Conservation (phyloP, 2,888 invertebrate genomes). For the Alloscopus bannaensis region DNA sequence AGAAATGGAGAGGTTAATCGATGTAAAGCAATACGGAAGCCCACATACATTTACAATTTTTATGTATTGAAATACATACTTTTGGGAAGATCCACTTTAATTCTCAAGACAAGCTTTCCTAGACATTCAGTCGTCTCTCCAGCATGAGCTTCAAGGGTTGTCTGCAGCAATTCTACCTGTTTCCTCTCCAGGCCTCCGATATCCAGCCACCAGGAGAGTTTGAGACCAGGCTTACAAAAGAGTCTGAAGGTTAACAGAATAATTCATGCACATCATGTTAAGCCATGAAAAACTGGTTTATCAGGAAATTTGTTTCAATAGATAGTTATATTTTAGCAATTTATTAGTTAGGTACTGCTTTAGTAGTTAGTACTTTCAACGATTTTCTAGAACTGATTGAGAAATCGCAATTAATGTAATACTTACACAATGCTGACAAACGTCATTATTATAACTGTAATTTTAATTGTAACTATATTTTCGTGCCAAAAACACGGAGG, state of each 20-base stretch:
- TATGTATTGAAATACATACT: constrained; percentile 43
- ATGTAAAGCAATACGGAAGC: not conserved
- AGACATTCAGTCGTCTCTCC: constrained; percentile 31
- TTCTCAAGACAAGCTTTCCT: constrained; percentile 27
- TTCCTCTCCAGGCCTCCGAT: constrained; percentile 52
- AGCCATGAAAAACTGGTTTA: not conserved
- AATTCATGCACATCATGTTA: not conserved
- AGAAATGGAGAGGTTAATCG: no score
- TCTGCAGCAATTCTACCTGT: constrained; percentile 30
- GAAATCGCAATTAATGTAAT: not conserved
- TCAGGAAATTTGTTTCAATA: no score
- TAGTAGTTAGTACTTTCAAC: not conserved
- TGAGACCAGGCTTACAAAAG: constrained; percentile 42
- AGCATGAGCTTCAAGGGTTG: constrained; percentile 2
- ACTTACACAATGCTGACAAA: constrained; percentile 55
- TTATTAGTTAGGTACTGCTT: no score
- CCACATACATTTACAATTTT: no score
- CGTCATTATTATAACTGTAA: constrained; percentile 36
- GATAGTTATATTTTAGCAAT: no score
- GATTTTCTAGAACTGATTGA: not conserved
- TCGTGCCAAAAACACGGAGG: no score
- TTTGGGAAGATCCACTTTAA: constrained; percentile 49
- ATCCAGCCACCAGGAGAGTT: constrained; percentile 50
- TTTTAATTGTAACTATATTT: no score
- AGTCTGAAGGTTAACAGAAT: constrained; percentile 15